These are phyloP conservation scores for Megaceryle maxima DNA, from an alignment of 2,113 vertebrate genomes.

Conservation along the genomic window DNA sequence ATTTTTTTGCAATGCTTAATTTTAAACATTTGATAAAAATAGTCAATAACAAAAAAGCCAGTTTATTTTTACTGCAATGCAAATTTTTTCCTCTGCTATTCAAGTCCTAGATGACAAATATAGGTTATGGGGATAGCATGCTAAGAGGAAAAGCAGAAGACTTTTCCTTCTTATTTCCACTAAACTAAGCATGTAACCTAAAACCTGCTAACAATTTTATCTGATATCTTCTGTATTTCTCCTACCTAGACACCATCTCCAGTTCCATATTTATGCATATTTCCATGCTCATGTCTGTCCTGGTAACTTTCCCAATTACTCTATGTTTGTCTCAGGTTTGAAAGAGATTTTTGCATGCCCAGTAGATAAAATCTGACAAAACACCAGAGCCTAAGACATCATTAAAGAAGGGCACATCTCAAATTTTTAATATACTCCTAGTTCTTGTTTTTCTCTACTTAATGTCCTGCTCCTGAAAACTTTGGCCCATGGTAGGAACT, in stretches of 20 bases:
- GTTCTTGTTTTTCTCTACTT: background rate
- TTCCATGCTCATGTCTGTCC: background rate
- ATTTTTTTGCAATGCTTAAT: slow-evolving; percentile 71
- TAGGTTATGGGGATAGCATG: background rate
- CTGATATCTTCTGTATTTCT: background rate
- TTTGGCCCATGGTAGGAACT: background rate
- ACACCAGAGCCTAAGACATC: background rate
- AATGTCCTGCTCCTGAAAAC: background rate
- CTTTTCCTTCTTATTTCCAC: slow-evolving; percentile 37
- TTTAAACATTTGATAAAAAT: slow-evolving; percentile 80
- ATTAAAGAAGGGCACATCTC: background rate
- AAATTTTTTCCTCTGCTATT: slow-evolving; percentile 51
- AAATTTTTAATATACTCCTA: background rate
- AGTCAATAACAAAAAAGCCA: slow-evolving; percentile 74
- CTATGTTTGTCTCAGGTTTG: background rate
- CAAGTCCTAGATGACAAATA: slow-evolving; percentile 43
- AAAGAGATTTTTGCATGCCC: background rate
- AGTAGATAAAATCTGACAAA: background rate
- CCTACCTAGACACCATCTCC: background rate
- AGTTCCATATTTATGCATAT: background rate
- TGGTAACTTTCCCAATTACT: background rate
- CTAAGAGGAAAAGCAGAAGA: background rate
- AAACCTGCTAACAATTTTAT: background rate
- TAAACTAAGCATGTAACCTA: slow-evolving; percentile 15
- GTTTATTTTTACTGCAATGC: slow-evolving; percentile 74